Evolutionary conservation across 1,140 invertebrate species (phyloP).

Genomic region (Musca vetustissima): DNA sequence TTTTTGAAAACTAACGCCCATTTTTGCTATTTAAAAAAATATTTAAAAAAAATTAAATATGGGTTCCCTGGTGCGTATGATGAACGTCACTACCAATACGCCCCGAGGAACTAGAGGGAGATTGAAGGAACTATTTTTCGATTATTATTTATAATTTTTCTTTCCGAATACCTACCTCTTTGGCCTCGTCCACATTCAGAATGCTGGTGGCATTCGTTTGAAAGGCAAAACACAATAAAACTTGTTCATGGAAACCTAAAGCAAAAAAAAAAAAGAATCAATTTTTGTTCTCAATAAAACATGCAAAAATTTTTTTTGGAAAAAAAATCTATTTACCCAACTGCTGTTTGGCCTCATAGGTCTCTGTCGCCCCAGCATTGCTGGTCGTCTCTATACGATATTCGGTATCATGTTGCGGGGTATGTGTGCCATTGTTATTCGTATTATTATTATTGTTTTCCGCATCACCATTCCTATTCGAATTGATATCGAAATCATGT

Average conservation of each 20-base stretch:
- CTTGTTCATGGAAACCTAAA: constrained; percentile 51
- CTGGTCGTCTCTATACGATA: constrained; percentile 47
- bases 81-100: too few species aligned
- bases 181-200: constrained; percentile 60
- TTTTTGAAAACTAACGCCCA: too few species aligned
- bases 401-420: constrained; percentile 36
- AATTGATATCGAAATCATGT: constrained; percentile 13
- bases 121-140: neutral
- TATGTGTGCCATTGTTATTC: neutral
- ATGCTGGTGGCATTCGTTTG: constrained; percentile 64
- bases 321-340: constrained; percentile 33
- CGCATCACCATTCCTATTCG: constrained; percentile 17
- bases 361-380: constrained; percentile 36
- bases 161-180: constrained; percentile 40
- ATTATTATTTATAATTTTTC: neutral
- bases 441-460: neutral
- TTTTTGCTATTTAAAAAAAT: too few species aligned
- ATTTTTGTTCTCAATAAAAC: neutral
- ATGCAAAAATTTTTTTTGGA: too few species aligned
- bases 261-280: neutral
- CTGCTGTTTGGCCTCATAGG: constrained; percentile 46
- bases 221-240: constrained; percentile 58
- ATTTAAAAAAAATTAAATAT: too few species aligned
- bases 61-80: too few species aligned
- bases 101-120: neutral